These are phyloP conservation scores for Rhinichthys osculus DNA, from an alignment of 2,797 vertebrate genomes.

Conservation along the genomic window DNA sequence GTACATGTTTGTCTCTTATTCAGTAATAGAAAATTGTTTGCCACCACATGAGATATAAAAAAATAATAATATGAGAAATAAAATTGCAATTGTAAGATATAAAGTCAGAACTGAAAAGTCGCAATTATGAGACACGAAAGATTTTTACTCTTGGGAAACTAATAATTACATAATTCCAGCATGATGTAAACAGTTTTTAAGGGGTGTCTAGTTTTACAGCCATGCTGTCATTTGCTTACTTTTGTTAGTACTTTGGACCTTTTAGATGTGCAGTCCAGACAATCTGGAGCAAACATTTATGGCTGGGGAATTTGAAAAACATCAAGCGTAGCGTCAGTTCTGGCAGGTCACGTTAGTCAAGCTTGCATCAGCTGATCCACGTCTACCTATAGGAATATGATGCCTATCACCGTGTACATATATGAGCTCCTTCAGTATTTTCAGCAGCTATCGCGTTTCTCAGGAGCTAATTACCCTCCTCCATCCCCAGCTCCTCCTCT, in stretches of 20 bases:
- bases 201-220: constrained; percentile 9
- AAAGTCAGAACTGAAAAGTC: background rate
- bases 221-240: constrained; percentile 33
- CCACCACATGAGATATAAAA: background rate
- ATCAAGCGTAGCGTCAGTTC: no score
- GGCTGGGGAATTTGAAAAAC: constrained; percentile 2
- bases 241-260: constrained; percentile 19
- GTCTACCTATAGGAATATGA: no score
- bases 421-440: no score
- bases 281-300: constrained; percentile 26
- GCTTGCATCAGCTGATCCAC: no score
- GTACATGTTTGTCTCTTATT: no score
- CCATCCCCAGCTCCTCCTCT: no score
- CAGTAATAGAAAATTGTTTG: no score
- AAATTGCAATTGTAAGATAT: background rate
- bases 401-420: no score
- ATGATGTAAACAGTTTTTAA: constrained; percentile 5
- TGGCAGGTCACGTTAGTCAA: no score
- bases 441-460: no score
- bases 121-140: background rate
- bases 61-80: background rate
- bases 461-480: no score
- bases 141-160: background rate
- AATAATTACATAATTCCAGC: background rate
- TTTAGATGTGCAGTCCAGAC: constrained; percentile 37